These are phyloP conservation scores for Rhinopithecus roxellana DNA, from an alignment of 2,113 vertebrate species.

Conservation along the genomic window DNA sequence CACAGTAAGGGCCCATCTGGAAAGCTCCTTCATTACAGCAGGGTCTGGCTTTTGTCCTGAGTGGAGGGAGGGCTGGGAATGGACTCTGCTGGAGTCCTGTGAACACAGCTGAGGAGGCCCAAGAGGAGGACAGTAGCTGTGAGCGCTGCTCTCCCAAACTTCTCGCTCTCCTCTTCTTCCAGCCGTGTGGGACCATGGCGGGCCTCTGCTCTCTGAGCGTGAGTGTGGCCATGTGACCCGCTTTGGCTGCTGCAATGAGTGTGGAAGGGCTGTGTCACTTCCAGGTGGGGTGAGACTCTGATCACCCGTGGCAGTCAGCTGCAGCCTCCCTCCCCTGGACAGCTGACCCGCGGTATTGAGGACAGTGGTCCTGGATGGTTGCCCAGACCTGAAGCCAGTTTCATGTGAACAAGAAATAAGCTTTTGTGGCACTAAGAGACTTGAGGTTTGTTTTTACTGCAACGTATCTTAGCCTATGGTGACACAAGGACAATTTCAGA, in stretches of 20 bases:
- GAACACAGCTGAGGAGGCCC: not conserved
- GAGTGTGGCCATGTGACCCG: fast-evolving
- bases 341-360: fast-evolving
- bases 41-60: not conserved
- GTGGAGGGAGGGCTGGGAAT: not conserved
- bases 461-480: no score
- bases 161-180: not conserved
- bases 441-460: not conserved
- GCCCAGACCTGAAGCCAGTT: not conserved
- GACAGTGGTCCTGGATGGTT: not conserved
- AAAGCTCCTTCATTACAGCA: not conserved
- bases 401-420: not conserved
- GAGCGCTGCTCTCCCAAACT: fast-evolving
- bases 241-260: not conserved
- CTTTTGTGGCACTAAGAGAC: not conserved
- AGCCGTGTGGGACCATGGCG: fast-evolving
- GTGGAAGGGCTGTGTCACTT: not conserved
- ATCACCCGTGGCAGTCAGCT: fast-evolving
- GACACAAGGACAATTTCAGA: not conserved
- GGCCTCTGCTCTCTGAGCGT: not conserved
- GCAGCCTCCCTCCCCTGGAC: not conserved
- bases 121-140: not conserved
- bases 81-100: not conserved
- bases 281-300: fast-evolving
- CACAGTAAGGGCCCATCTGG: not conserved